These are phyloP conservation scores for Sciurus vulgaris DNA, from an alignment of 2,797 vertebrate species.

Conservation along the genomic window DNA sequence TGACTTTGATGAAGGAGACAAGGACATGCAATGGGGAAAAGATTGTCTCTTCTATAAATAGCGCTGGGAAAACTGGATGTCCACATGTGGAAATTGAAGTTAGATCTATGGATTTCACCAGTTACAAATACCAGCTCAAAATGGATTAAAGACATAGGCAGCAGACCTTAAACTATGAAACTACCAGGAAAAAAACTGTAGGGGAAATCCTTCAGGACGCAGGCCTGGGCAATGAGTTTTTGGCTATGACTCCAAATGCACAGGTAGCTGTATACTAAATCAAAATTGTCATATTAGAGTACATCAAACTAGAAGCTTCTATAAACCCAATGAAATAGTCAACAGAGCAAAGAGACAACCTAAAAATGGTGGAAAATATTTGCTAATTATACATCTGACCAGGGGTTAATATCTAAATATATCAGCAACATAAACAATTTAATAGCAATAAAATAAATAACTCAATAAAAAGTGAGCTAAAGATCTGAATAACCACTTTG, in stretches of 20 bases:
- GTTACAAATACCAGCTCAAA: neutral
- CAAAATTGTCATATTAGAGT: neutral
- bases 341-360: neutral
- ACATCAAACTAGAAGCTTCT: neutral
- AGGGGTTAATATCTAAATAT: neutral
- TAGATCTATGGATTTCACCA: neutral
- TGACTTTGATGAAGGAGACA: neutral
- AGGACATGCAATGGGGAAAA: neutral
- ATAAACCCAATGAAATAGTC: neutral
- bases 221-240: neutral
- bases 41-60: neutral
- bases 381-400: neutral
- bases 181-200: no score
- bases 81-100: neutral
- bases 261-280: neutral
- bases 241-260: neutral
- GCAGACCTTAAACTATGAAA: neutral
- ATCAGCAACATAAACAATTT: neutral
- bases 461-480: neutral
- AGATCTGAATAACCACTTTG: no score
- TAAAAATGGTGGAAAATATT: neutral
- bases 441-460: neutral
- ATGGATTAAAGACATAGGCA: neutral
- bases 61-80: neutral
- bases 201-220: no score